phyloP scores from a whole-genome alignment of 2,888 invertebrate genomes.

The Branchellion lobata region DNA sequence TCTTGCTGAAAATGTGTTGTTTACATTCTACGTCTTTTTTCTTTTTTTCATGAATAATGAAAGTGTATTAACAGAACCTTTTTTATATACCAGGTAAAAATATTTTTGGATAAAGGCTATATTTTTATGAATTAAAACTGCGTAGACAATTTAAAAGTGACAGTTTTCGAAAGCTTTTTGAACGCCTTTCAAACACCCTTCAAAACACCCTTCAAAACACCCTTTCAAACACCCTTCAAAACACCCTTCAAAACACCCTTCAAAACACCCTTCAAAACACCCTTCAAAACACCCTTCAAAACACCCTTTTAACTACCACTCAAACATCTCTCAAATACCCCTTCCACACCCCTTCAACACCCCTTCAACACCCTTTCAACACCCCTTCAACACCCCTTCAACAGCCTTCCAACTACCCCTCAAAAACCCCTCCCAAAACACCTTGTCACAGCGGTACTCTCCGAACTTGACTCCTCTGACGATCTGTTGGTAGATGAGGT shows the following conservation, averaged over 20 bases:
- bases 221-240: not conserved
- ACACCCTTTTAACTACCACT: no score
- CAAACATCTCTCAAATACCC: no score
- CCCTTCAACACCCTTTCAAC: no score
- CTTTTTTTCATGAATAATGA: no score
- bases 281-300: no score
- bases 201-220: not conserved
- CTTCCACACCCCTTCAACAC: no score
- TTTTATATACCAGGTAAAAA: no score
- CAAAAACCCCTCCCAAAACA: no score
- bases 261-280: not conserved
- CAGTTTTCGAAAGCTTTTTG: not conserved
- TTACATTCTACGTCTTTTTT: not conserved
- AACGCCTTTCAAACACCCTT: not conserved
- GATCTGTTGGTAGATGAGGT: slow-evolving; percentile 85
- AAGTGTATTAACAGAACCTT: no score
- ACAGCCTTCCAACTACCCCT: no score
- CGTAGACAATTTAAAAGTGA: not conserved
- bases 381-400: no score
- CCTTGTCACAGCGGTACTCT: slow-evolving; percentile 81
- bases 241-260: not conserved
- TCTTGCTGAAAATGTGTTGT: slow-evolving; percentile 71
- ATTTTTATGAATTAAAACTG: not conserved
- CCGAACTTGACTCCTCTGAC: slow-evolving; percentile 98
- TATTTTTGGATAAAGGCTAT: not conserved